phyloP scores from a whole-genome alignment of 2,113 vertebrate genomes.

The Stercorarius parasiticus region DNA sequence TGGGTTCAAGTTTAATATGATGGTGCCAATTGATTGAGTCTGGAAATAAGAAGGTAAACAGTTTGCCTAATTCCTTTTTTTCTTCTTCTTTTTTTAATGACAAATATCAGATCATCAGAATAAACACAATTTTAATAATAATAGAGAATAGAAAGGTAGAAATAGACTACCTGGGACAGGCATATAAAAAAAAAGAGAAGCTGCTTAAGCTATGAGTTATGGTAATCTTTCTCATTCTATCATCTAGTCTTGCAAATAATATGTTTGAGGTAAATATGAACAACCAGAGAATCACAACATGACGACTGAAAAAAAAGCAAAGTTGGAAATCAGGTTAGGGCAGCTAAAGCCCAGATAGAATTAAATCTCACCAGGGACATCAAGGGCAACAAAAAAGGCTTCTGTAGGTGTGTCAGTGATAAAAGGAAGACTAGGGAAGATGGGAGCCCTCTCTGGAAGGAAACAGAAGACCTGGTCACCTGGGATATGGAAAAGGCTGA shows the following conservation, averaged over 20 bases:
- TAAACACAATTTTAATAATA: neutral
- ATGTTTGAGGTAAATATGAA: neutral
- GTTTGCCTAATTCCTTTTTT: neutral
- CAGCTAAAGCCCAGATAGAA: neutral
- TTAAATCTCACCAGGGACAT: neutral
- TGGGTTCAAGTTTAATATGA: neutral
- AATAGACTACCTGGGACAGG: neutral
- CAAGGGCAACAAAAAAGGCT: neutral
- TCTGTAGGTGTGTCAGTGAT: neutral
- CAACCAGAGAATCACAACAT: neutral
- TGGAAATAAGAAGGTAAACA: neutral
- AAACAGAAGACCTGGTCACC: neutral
- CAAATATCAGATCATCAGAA: neutral
- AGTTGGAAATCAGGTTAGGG: neutral
- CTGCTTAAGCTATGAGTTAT: neutral
- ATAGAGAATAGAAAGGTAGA: neutral
- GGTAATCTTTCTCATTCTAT: neutral
- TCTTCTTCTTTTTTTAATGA: neutral
- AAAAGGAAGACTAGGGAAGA: neutral
- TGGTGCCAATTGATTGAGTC: neutral
- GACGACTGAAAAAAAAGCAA: neutral
- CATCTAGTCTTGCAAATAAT: neutral
- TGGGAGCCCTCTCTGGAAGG: neutral
- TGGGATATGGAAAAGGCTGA: neutral
- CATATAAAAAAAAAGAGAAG: neutral